phyloP scores from a whole-genome alignment of 2,797 vertebrate species.

The Onychomys torridus region DNA sequence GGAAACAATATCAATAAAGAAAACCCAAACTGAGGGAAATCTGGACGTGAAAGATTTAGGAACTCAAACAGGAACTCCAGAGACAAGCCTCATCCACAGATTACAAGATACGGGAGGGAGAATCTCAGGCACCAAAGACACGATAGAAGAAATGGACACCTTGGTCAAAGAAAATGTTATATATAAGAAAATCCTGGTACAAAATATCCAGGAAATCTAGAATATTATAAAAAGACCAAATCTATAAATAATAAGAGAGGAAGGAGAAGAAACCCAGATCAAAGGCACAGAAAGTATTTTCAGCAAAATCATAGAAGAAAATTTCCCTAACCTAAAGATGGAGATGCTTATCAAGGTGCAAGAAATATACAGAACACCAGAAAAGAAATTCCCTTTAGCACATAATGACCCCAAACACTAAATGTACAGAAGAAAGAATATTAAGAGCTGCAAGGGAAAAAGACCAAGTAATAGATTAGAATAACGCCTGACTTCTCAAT shows the following conservation, averaged over 20 bases:
- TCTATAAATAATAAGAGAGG: not conserved
- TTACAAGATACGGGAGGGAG: too few species aligned
- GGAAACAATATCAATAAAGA: not conserved
- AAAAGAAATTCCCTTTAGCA: too few species aligned
- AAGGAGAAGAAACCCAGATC: not conserved
- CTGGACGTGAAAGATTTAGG: not conserved
- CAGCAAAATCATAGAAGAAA: not conserved
- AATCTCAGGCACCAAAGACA: too few species aligned
- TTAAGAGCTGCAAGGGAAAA: too few species aligned
- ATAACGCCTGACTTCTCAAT: too few species aligned
- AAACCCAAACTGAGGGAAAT: not conserved
- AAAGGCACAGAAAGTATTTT: not conserved
- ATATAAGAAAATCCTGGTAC: not conserved
- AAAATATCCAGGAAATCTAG: not conserved
- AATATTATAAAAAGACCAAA: not conserved
- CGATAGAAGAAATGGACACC: not conserved
- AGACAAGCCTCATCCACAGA: too few species aligned
- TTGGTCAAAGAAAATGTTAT: not conserved
- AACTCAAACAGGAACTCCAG: not conserved
- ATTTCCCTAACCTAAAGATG: not conserved
- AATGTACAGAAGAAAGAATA: too few species aligned
- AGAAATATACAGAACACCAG: too few species aligned
- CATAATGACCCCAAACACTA: too few species aligned
- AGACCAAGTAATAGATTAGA: too few species aligned
- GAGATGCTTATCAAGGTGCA: not conserved